Evolutionary conservation across 1,140 invertebrate species (phyloP), one percentile per base, ranked within the genome.

Genomic region (Thereuonema tuberculata): DNA sequence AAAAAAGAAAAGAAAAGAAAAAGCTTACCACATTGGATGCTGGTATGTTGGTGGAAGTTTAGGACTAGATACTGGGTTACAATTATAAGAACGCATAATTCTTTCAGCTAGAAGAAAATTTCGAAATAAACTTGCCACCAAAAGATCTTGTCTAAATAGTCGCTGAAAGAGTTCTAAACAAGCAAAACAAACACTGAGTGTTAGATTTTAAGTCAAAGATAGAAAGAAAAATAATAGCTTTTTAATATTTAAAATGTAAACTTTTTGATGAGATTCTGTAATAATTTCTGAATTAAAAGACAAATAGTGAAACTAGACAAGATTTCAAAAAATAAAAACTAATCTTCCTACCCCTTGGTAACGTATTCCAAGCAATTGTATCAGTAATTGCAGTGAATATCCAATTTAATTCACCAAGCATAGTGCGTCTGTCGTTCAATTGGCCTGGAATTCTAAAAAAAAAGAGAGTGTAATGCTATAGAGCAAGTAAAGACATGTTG

Each of bases 311-410:
- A n/a, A n/a, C n/a, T n/a, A n/a, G n/a, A n/a, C n/a, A n/a, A n/a
- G n/a, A n/a, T n/a, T n/a, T n/a, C n/a, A n/a, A n/a, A n/a, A n/a
- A n/a, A n/a, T n/a, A n/a, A n/a, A n/a, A n/a, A n/a, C n/a, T n/a
- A n/a, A n/a, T n/a, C n/a, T n/a, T n/a, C 61, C 63, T 70, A 85
- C 84, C 84, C 78, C 82, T 79, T 17, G 93, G 89, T 61, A 99
- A 77, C 47, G 86, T 89, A 71, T 97, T 97, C 95, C 95, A 99
- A 0, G 96, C 96, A 70, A 99, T 98, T n/a, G 96, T 99, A 73
- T 99, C 96, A 1, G 96, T 99, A 58, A 99, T 98, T 5, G 96
- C 96, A 31, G 96, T 99, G 76, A 99, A 99, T 70, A 99, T 97
- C 96, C 96, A 99, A 78, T 99, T 99, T 47, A 99, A 77, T 78